Base-by-base conservation (phyloP, 2,113 vertebrate species). In the Mesembrinibis cayennensis region DNA sequence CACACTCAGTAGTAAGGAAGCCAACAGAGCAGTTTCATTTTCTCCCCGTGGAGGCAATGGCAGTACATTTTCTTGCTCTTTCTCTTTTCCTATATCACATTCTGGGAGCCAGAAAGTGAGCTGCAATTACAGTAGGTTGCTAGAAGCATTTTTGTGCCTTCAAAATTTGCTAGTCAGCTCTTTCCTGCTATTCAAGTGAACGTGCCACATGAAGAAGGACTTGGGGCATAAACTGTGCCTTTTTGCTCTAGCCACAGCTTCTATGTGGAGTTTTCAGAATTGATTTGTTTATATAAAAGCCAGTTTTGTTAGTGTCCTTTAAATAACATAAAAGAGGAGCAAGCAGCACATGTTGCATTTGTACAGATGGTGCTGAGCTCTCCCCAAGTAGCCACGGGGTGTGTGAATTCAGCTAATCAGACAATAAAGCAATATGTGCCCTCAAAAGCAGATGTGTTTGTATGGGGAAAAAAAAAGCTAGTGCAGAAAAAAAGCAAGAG, bases 371-470 rank as follows among this genome's bases (percentile, higher is more conserved):
- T 67, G 63, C 80, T 82, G 90, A 77, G 53, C 55, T 49, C 79
- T 90, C n/a, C 66, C 79, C 55, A 25, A 67, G 42, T 63, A 70
- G 91, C 95, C 90, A 96, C 67, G 34, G 90, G 92, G 87, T 76
- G 86, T 97, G 95, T 78, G 91, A 95, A 92, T 95, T 81, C 74
- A 13, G 72, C 82, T 96, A 69, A 50, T 93, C 90, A 78, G 17
- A 63, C 65, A 86, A 80, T 49, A 84, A 97, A 95, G 91, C 29
- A 7, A 47, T 29, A 29, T 8, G 19, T 91, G 79, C 82, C 89
- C 93, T 90, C 49, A 22, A 83, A 97, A 97, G 66, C 97, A 97
- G 95, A 97, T 97, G 94, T 87, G 94, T 87, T 82, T 95, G 87
- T 34, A 66, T 16, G 65, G 71, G 93, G 36, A 17, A 17, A 26